A percentile compares a stretch with the other conserved stretches of the same genome.
Conservation (phyloP, 2,113 vertebrate genomes). For the Dendropsophus ebraccatus region DNA sequence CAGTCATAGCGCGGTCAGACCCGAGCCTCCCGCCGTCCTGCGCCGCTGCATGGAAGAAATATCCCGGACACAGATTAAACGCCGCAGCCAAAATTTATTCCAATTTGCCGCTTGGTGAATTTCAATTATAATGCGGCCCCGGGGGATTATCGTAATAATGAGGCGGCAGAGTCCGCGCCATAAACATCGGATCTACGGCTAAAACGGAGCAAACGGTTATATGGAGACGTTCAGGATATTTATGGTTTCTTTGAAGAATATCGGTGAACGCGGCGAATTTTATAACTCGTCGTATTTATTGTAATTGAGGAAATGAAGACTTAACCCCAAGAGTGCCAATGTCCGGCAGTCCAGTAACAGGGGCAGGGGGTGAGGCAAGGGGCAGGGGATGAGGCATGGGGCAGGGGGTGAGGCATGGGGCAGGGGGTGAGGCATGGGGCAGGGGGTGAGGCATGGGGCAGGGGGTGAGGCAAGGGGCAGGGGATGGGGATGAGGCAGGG, state of each 20-base stretch:
- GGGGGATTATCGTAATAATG: background rate
- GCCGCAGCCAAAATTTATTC: background rate
- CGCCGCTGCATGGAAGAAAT: too few species aligned
- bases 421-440: background rate
- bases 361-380: background rate
- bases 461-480: background rate
- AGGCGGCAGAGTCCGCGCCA: background rate
- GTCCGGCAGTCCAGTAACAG: background rate
- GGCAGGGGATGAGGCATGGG: too few species aligned
- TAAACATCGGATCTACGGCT: background rate
- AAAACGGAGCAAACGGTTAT: background rate
- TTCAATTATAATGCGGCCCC: slow-evolving; percentile 9
- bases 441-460: background rate
- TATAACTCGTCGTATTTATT: background rate
- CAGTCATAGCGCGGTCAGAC: background rate
- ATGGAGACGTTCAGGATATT: background rate
- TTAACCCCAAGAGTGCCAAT: background rate
- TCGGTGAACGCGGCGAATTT: background rate
- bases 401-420: background rate
- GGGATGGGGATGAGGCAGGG: background rate
- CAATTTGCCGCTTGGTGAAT: slow-evolving; percentile 27
- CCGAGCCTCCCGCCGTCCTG: background rate
- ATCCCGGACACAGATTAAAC: background rate
- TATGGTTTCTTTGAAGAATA: background rate
- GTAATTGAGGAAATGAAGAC: background rate